These are phyloP conservation scores for Rhea pennata DNA, from an alignment of 2,113 vertebrate species.

Conservation along the genomic window DNA sequence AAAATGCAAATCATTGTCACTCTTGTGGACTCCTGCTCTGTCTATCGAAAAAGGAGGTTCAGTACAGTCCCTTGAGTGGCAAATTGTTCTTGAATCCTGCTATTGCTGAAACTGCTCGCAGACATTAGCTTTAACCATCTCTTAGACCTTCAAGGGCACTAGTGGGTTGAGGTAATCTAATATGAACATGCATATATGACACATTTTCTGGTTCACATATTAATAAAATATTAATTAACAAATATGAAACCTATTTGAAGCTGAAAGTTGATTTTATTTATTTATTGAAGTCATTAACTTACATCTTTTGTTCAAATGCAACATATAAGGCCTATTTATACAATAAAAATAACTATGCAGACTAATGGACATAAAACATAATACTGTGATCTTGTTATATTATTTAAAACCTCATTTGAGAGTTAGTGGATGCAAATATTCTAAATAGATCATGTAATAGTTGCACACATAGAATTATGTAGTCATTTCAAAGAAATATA, in stretches of 20 bases:
- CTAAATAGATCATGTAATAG: not conserved
- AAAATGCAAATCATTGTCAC: not conserved
- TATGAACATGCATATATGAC: not conserved
- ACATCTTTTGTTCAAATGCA: not conserved
- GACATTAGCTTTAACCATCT: not conserved
- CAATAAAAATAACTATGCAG: not conserved
- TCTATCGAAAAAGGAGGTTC: not conserved
- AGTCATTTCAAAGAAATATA: not conserved
- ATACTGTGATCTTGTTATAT: not conserved
- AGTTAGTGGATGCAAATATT: not conserved
- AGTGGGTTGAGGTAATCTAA: not conserved
- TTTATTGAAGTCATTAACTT: not conserved
- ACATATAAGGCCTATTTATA: not conserved
- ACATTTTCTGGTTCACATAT: not conserved
- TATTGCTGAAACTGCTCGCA: not conserved
- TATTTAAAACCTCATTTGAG: not conserved
- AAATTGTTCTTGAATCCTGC: not conserved
- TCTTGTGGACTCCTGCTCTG: not conserved
- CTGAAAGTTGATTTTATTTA: not conserved
- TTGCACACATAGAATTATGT: not conserved
- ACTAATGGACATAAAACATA: not conserved
- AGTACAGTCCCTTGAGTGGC: not conserved
- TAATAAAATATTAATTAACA: constrained; percentile 10
- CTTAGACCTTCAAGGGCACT: not conserved
- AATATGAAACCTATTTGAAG: not conserved